Base-by-base conservation (phyloP, 2,113 vertebrate genomes). In the Neotragus moschatus region DNA sequence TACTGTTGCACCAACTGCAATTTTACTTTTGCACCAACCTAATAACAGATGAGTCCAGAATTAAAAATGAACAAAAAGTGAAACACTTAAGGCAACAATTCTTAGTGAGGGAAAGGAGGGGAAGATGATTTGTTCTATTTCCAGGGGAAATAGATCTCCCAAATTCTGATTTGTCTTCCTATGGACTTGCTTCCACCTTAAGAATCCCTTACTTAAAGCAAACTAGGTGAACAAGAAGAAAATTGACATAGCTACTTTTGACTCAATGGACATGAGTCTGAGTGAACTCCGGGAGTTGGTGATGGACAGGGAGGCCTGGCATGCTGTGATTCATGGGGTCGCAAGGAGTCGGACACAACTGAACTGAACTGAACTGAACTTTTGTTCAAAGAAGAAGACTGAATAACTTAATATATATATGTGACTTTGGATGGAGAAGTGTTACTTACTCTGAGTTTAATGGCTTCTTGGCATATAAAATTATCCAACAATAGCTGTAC, bases 401-500 rank as follows among this genome's bases (percentile, higher is more conserved):
- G 7, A 88, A 51, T 90, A 84, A 89, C 17, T 92, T 91, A 91
- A 63, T 61, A 91, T 92, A 19, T 47, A 97, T 97, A 88, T 33
- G 77, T 56, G 70, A 87, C 19, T 98, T 91, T 53, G 61, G 30
- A 97, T 63, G 47, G 91, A 91, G n/a, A 94, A 96, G 84, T 87
- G 47, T 12, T 96, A 98, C 98, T 98, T 98, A 99, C 99, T 98
- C 98, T 97, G 97, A 99, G 98, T 94, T 99, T 96, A 96, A 75
- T 91, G 94, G 98, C 97, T 98, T 98, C 81, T 98, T 98, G 75
- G 98, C 99, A 98, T 99, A 99, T 63, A 99, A 99, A 94, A 99
- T 97, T 93, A 99, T 91, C 99, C 99, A 99, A 91, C 99, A 99
- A 98, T 97, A 98, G 7, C 77, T 99, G 92, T 99, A 99, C 88